phyloP scores from a whole-genome alignment of 1,140 invertebrate species.

The Bombus soroeensis region DNA sequence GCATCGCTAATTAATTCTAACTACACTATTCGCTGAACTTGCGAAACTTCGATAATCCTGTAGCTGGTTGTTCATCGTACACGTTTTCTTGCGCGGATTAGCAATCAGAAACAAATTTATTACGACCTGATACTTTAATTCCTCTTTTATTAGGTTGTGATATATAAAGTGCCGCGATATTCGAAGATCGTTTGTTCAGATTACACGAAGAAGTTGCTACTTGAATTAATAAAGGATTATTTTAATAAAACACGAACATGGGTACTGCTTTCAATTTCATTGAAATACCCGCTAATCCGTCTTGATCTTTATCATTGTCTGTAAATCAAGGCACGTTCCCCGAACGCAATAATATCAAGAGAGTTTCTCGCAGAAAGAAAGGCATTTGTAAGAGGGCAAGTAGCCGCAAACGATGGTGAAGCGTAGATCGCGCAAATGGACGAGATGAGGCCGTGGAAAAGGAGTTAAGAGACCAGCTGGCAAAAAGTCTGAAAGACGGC shows the following conservation, averaged over 20 bases:
- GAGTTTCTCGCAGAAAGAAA: neutral
- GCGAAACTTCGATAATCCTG: constrained; percentile 3
- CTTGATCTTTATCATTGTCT: too few relatives aligned
- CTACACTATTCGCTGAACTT: neutral
- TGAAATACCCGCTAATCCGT: neutral
- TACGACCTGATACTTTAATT: neutral
- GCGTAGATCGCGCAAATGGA: constrained; percentile 1
- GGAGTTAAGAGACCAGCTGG: constrained; percentile 26
- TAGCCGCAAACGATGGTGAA: constrained; percentile 4
- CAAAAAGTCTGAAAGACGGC: constrained; percentile 38
- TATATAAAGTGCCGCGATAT: neutral
- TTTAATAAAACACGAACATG: neutral
- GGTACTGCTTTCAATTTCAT: neutral
- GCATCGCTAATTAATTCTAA: constrained; percentile 8
- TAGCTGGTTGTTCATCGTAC: neutral
- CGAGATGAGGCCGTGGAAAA: neutral
- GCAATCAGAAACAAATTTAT: neutral
- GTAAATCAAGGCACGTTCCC: neutral
- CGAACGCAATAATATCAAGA: neutral
- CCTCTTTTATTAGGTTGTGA: neutral
- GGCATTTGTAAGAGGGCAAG: neutral
- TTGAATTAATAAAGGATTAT: neutral
- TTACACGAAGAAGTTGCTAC: too few relatives aligned
- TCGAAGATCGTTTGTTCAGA: too few relatives aligned
- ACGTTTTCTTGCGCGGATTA: neutral